Conservation (phyloP, 2,797 vertebrate species). For the Acanthis flammea region DNA sequence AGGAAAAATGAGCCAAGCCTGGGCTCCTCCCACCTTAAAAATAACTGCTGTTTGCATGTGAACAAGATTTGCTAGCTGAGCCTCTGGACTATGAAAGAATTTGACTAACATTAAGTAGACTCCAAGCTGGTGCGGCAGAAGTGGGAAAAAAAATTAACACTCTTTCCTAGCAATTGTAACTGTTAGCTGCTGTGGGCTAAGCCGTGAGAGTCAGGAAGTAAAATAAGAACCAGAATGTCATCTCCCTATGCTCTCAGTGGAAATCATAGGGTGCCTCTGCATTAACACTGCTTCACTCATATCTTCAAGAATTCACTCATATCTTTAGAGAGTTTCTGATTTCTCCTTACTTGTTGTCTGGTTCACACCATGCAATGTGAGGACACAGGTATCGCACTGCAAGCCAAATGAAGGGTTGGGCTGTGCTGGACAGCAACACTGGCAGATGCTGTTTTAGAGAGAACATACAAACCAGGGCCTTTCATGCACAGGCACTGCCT, state of each 20-base stretch:
- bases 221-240: not conserved
- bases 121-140: not conserved
- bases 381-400: rapidly evolving
- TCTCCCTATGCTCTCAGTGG: not conserved
- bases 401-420: rapidly evolving
- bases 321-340: not conserved
- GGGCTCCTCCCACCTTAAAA: not conserved
- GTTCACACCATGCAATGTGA: not conserved
- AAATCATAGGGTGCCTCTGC: not conserved
- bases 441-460: not conserved
- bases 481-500: not conserved
- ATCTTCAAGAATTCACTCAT: not conserved
- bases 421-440: not conserved
- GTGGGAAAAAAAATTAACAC: not conserved
- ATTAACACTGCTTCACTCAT: not conserved
- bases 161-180: not conserved
- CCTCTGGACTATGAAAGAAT: not conserved
- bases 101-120: not conserved
- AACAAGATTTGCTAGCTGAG: not conserved
- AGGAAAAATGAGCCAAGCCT: rapidly evolving
- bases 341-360: not conserved
- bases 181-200: not conserved
- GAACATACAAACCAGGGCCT: not conserved
- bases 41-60: not conserved
- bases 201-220: not conserved